A percentile compares a stretch with the other conserved stretches of the same genome.
phyloP scores from a whole-genome alignment of 2,797 vertebrate genomes.

The Pangasius mekongensis region DNA sequence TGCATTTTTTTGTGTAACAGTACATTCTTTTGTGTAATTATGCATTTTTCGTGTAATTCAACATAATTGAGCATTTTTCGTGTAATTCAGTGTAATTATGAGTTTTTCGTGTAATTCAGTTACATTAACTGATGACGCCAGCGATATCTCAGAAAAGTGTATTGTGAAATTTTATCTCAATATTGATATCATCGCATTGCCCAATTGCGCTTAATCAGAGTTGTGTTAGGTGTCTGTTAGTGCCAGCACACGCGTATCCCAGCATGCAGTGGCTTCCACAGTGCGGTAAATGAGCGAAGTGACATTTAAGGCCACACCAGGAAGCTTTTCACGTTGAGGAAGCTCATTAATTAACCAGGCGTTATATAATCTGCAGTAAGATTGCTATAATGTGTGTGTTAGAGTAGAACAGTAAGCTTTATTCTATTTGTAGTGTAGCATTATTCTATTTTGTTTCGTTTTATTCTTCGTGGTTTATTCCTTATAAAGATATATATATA shows the following conservation, averaged over 20 bases:
- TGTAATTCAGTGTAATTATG: neutral
- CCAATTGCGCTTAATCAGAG: neutral
- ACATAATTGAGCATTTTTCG: neutral
- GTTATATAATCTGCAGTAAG: neutral
- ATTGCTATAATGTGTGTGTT: neutral
- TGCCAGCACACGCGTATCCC: neutral
- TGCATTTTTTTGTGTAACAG: too few species aligned
- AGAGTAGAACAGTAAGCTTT: neutral
- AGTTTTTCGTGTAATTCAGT: neutral
- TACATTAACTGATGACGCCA: too few species aligned
- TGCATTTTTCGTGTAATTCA: too few species aligned
- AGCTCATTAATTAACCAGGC: slow-evolving; percentile 17
- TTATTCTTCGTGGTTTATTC: too few species aligned
- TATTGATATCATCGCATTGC: neutral
- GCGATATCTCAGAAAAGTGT: too few species aligned
- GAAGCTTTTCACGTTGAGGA: neutral
- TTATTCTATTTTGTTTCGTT: neutral
- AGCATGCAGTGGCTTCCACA: slow-evolving; percentile 18
- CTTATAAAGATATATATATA: too few species aligned
- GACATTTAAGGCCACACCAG: slow-evolving; percentile 17
- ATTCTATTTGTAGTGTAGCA: neutral
- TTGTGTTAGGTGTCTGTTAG: neutral
- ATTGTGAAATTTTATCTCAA: neutral
- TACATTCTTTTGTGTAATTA: too few species aligned
- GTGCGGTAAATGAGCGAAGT: neutral